These are phyloP conservation scores for Parochlus steinenii DNA, from an alignment of 2,888 invertebrate genomes.

Conservation along the genomic window DNA sequence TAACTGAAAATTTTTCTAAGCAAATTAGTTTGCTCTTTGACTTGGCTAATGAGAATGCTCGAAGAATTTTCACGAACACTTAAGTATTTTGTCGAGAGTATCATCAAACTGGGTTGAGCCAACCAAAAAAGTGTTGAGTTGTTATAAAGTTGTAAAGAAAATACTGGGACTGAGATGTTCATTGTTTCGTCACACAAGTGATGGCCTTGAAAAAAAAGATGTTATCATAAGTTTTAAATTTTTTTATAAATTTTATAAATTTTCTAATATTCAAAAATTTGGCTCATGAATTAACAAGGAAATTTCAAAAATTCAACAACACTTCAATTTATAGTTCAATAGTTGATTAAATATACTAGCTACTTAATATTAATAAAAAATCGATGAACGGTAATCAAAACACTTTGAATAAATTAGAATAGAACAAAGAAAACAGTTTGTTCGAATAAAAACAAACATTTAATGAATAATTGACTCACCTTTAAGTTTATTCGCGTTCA, in stretches of 20 bases:
- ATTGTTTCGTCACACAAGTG: slow-evolving; percentile 46
- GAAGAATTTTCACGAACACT: slow-evolving; percentile 47
- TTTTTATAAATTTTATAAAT: neutral
- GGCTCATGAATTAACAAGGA: too few species aligned
- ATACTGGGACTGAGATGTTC: slow-evolving; percentile 47
- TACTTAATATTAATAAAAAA: too few species aligned
- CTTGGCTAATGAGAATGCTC: slow-evolving; percentile 38
- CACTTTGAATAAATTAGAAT: too few species aligned
- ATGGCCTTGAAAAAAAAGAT: too few species aligned
- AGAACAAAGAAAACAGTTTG: slow-evolving; percentile 6
- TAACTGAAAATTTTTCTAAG: slow-evolving; percentile 5
- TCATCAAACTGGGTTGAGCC: slow-evolving; percentile 43
- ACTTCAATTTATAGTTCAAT: too few species aligned
- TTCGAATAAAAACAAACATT: too few species aligned
- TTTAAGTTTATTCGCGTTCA: slow-evolving; percentile 28
- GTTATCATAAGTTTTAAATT: slow-evolving; percentile 18
- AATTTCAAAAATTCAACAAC: too few species aligned
- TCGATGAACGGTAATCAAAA: too few species aligned
- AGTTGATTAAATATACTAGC: too few species aligned
- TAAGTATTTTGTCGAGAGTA: slow-evolving; percentile 34
- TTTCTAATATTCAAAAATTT: neutral
- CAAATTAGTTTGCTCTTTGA: slow-evolving; percentile 31
- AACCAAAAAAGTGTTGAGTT: slow-evolving; percentile 59
- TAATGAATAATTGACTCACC: too few species aligned
- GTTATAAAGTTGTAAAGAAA: slow-evolving; percentile 57